Evolutionary conservation across 2,888 invertebrate genomes (phyloP), one percentile per base, ranked within the genome.

Genomic region (Hyposoter dolosus): DNA sequence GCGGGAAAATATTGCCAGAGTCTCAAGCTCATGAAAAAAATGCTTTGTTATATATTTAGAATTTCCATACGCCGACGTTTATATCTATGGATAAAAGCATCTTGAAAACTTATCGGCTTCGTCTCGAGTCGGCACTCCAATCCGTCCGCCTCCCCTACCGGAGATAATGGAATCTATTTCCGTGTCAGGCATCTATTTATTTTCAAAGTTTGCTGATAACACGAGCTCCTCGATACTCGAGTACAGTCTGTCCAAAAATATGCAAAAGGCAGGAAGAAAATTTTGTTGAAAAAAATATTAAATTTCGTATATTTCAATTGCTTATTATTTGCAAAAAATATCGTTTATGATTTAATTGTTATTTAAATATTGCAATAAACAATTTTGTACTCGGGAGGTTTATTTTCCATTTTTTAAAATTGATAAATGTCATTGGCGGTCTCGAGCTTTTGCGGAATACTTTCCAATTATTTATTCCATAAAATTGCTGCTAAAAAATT

Each of bases 151-250:
- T 65, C 76, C 53, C 71, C 60, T 66, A n/a, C 47, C 6, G 68
- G 76, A 82, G 86, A 85, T 86, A 87, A 88, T 84, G 84, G 82
- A 86, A 87, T 83, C 86, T 89, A 89, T 91, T 91, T 88, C 74
- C 84, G 88, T 72, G 77, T 82, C 77, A 65, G 74, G 77, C 72
- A 77, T 88, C 87, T 89, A 89, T 90, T 90, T 90, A 91, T 89
- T 91, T 89, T 89, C 86, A 83, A 88, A 88, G 81, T 87, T 87
- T 89, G 87, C 85, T 88, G 91, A 90, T 90, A 90, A 89, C 74
- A 50, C 71, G 17, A 28, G 50, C 10, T 19, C 71, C 32, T 47
- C 15, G 50, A 28, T 68, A 72, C 72, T 68, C 43, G 65, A 28
- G 65, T 40, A 45, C 50, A 71, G 60, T 50, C 23, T 60, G 6